These are phyloP conservation scores for Alca torda DNA, from an alignment of 2,797 vertebrate genomes.

Conservation along the genomic window DNA sequence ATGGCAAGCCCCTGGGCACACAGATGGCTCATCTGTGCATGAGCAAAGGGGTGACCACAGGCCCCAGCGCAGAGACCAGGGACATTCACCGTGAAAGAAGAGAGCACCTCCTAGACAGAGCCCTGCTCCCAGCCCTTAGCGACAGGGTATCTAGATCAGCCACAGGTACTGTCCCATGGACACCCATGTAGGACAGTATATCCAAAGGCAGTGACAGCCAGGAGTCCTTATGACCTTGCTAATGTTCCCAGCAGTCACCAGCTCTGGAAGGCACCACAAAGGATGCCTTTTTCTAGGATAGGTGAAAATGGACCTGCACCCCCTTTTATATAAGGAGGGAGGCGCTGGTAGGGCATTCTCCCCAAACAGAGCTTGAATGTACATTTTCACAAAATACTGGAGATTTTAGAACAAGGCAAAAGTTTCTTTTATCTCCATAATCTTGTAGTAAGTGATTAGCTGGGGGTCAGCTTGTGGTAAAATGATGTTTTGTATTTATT, in stretches of 20 bases:
- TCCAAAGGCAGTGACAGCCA: background rate
- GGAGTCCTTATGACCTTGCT: background rate
- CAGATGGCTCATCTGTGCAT: background rate
- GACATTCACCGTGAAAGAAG: background rate
- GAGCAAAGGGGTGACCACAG: background rate
- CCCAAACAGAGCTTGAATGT: background rate
- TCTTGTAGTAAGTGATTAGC: background rate
- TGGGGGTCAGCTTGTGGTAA: background rate
- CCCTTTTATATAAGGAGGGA: background rate
- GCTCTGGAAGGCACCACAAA: background rate
- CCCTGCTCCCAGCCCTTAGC: background rate
- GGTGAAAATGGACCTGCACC: background rate
- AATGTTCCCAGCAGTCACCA: background rate
- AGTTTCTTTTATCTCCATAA: background rate
- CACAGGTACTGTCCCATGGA: accelerated
- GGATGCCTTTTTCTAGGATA: background rate
- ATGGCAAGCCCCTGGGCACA: background rate
- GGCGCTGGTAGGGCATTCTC: background rate
- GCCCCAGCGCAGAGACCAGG: accelerated
- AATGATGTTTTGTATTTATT: background rate
- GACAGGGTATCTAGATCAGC: background rate
- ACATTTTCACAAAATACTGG: background rate
- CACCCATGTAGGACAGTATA: no score
- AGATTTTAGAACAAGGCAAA: background rate
- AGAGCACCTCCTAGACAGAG: background rate